These are phyloP conservation scores for Danio tinwini DNA, from an alignment of 2,797 vertebrate species.

Conservation along the genomic window DNA sequence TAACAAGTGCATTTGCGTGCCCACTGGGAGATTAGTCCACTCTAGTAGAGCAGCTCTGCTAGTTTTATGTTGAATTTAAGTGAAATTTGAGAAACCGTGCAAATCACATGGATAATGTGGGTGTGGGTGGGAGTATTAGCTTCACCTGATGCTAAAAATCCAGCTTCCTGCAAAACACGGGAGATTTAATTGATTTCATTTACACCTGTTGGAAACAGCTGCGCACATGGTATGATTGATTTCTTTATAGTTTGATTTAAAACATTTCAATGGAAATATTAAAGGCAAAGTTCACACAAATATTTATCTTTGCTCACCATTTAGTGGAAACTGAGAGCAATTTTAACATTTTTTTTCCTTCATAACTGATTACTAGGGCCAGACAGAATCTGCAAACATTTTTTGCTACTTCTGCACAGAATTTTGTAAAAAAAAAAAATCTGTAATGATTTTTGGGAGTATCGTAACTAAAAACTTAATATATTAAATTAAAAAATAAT, in stretches of 20 bases:
- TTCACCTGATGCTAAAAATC: constrained; percentile 20
- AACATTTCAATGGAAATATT: neutral
- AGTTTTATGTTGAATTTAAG: constrained; percentile 45
- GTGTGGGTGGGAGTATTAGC: constrained; percentile 17
- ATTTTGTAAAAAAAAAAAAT: too few relatives aligned
- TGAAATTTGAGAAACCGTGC: constrained; percentile 41
- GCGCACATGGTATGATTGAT: neutral
- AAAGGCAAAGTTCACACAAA: neutral
- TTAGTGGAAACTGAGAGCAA: too few relatives aligned
- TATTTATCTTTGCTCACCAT: too few relatives aligned
- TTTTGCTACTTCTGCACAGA: too few relatives aligned
- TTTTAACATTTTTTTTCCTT: too few relatives aligned
- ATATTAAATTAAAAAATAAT: too few relatives aligned
- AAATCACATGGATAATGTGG: constrained; percentile 12
- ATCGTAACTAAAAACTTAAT: too few relatives aligned
- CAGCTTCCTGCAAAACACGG: constrained; percentile 21
- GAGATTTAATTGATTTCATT: constrained; percentile 16
- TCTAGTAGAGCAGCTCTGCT: neutral
- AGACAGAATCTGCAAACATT: too few relatives aligned
- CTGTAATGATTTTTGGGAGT: too few relatives aligned
- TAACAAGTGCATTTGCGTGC: constrained; percentile 26
- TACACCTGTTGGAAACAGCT: constrained; percentile 30
- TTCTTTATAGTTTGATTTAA: neutral
- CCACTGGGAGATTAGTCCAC: constrained; percentile 48
- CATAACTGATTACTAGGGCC: too few relatives aligned